These are phyloP conservation scores for Plagodis pulveraria DNA, from an alignment of 2,888 invertebrate species.

Conservation along the genomic window DNA sequence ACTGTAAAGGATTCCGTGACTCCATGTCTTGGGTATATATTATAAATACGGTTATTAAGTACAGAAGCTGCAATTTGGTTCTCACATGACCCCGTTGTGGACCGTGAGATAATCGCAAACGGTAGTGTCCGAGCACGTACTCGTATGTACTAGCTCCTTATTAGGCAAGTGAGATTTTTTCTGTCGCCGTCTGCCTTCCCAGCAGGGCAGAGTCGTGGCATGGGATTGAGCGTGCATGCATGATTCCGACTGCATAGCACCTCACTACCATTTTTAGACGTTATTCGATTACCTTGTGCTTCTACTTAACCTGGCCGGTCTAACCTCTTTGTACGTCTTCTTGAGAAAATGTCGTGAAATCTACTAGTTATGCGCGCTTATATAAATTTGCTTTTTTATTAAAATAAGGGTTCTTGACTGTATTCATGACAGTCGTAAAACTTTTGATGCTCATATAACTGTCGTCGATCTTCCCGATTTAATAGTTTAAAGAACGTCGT, in stretches of 20 bases:
- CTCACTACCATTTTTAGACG: constrained; percentile 50
- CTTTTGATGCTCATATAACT: constrained; percentile 43
- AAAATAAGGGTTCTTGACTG: constrained; percentile 19
- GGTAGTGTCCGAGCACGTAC: constrained; percentile 78
- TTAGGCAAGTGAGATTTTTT: constrained; percentile 71
- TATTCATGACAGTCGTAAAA: constrained; percentile 41
- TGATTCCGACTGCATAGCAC: constrained; percentile 52
- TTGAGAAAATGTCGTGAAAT: constrained; percentile 4
- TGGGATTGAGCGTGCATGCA: constrained; percentile 65
- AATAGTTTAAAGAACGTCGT: constrained; percentile 35
- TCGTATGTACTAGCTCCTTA: constrained; percentile 76
- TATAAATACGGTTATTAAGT: constrained; percentile 62
- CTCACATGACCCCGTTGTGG: constrained; percentile 75
- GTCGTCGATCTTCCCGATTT: constrained; percentile 42
- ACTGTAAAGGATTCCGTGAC: constrained; percentile 63
- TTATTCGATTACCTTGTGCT: constrained; percentile 44
- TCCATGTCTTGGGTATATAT: constrained; percentile 56
- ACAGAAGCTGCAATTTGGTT: constrained; percentile 69
- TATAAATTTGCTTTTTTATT: constrained; percentile 18
- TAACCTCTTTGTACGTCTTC: constrained; percentile 11
- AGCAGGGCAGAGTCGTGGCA: constrained; percentile 44
- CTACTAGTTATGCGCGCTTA: constrained; percentile 3
- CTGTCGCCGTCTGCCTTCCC: constrained; percentile 49
- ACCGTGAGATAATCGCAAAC: constrained; percentile 81
- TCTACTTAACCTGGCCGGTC: constrained; percentile 31